phyloP scores from a whole-genome alignment of 1,140 invertebrate species.

The Caenorhabditis inopinata region DNA sequence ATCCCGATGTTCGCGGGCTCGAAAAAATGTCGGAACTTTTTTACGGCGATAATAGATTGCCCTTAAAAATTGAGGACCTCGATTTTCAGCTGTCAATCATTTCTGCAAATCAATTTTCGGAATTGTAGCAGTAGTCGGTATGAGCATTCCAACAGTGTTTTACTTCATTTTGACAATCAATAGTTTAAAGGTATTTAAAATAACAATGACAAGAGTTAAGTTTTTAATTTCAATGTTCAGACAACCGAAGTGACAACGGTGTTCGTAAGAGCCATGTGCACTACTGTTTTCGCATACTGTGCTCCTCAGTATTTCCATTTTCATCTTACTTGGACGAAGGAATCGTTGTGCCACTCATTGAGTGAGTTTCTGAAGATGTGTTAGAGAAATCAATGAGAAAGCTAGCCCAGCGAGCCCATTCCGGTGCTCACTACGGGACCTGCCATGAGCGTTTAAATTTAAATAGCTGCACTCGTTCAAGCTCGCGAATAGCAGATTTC shows the following conservation, averaged over 20 bases:
- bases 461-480: too few species aligned
- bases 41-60: too few species aligned
- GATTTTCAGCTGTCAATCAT: slow-evolving; percentile 52
- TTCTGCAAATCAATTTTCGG: slow-evolving; percentile 53
- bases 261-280: slow-evolving; percentile 12
- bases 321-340: neutral
- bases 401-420: too few species aligned
- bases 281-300: neutral
- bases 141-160: slow-evolving; percentile 56
- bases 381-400: neutral
- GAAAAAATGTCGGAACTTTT: too few species aligned
- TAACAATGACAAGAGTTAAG: too few species aligned
- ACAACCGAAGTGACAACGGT: neutral
- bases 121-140: slow-evolving; percentile 52
- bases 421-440: too few species aligned
- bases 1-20: too few species aligned
- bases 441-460: too few species aligned
- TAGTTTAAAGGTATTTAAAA: slow-evolving; percentile 6
- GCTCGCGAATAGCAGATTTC: too few species aligned
- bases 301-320: slow-evolving; percentile 34
- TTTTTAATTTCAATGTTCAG: neutral
- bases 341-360: neutral
- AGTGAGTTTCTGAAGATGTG: neutral
- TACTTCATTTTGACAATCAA: slow-evolving; percentile 42
- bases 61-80: too few species aligned